A percentile compares a stretch with the other conserved stretches of the same genome.
Evolutionary conservation across 2,113 vertebrate species (phyloP).

Genomic region (Sorex araneus): DNA sequence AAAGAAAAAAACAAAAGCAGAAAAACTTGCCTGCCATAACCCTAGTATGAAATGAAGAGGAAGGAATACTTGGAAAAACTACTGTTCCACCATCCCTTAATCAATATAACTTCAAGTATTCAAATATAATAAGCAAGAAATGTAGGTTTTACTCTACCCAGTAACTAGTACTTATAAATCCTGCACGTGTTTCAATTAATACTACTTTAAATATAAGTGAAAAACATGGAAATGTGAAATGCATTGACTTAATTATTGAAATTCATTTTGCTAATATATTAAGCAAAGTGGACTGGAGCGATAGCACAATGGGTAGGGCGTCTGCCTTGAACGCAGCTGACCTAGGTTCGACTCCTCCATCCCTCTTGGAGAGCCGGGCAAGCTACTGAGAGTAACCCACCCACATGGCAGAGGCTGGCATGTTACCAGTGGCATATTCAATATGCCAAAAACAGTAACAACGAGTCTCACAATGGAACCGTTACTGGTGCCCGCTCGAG

Average conservation of each 20-base stretch:
- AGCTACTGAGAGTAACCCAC: too few relatives aligned
- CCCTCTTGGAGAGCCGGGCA: too few relatives aligned
- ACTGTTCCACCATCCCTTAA: neutral
- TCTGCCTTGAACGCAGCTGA: too few relatives aligned
- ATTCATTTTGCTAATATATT: neutral
- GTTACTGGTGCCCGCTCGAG: too few relatives aligned
- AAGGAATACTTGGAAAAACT: neutral
- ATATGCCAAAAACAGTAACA: too few relatives aligned
- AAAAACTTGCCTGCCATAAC: neutral
- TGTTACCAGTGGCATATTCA: too few relatives aligned
- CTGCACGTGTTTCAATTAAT: slow-evolving; percentile 1
- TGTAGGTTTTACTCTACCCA: neutral
- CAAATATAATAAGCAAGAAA: neutral
- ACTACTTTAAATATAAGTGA: slow-evolving; percentile 33
- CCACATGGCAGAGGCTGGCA: too few relatives aligned
- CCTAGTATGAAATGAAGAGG: neutral
- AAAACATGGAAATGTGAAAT: neutral
- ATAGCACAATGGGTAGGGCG: too few relatives aligned
- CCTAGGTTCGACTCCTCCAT: too few relatives aligned
- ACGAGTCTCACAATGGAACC: too few relatives aligned
- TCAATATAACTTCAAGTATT: neutral
- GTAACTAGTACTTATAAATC: neutral
- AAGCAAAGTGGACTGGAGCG: too few relatives aligned
- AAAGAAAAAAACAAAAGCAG: neutral
- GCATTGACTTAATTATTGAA: slow-evolving; percentile 19